Conservation (phyloP, 2,797 vertebrate species). For the Enteromius mattozi region DNA sequence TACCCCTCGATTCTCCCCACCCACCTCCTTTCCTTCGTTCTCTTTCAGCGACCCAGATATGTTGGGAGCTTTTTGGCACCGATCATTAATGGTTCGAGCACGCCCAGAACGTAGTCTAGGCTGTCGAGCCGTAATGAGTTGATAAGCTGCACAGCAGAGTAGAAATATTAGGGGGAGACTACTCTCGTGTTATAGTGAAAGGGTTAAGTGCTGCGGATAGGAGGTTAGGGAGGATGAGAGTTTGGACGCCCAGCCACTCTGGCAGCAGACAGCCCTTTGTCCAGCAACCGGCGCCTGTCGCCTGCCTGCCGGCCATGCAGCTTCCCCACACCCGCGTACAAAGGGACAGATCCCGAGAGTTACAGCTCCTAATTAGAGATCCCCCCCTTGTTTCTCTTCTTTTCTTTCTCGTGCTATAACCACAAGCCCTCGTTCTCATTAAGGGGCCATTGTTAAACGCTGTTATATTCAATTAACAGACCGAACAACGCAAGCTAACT, state of each 20-base stretch:
- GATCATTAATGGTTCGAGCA: constrained; percentile 37
- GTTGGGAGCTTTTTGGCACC: constrained; percentile 49
- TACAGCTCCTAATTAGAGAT: constrained; percentile 77
- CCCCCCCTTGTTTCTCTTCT: constrained; percentile 73
- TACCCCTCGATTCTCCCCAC: constrained; percentile 20
- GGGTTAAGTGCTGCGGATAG: constrained; percentile 75
- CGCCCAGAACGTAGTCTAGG: not conserved
- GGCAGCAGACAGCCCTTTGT: constrained; percentile 84
- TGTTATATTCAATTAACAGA: constrained; percentile 84
- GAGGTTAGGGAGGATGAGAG: constrained; percentile 65
- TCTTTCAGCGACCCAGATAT: constrained; percentile 52
- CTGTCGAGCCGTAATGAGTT: not conserved
- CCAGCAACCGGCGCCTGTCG: constrained; percentile 81
- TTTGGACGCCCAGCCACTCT: constrained; percentile 74
- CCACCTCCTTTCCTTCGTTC: constrained; percentile 41
- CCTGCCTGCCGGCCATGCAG: constrained; percentile 78
- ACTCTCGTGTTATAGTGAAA: constrained; percentile 65
- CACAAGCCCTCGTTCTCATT: constrained; percentile 78
- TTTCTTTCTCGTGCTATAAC: constrained; percentile 76
- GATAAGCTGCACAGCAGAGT: constrained; percentile 17
- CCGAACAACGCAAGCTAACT: constrained; percentile 73
- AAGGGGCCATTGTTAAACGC: constrained; percentile 76
- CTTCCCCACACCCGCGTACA: constrained; percentile 73
- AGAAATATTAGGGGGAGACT: constrained; percentile 23
- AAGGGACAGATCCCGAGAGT: constrained; percentile 60